Percentiles rank a stretch among this genome's conserved stretches.
Conservation (phyloP, 2,888 invertebrate species). For the Caenorhabditis imperialis region DNA sequence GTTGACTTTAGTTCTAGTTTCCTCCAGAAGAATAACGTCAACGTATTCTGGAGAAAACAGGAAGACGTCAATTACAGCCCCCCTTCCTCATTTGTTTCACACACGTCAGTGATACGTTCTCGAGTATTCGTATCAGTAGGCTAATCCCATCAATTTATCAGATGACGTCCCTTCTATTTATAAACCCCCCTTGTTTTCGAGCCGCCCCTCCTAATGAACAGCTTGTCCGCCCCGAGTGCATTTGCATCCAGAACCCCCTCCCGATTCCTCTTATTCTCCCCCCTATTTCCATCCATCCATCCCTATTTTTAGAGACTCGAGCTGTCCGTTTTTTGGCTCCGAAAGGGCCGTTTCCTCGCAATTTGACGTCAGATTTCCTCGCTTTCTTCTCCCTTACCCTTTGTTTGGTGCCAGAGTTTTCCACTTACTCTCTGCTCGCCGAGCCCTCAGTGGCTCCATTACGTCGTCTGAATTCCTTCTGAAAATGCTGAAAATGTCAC, state of each 20-base stretch:
- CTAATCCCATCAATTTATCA: constrained; percentile 32
- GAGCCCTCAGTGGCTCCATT: no score
- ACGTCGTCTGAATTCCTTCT: no score
- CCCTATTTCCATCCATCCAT: background rate
- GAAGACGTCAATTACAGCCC: constrained; percentile 7
- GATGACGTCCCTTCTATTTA: background rate
- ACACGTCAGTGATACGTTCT: background rate
- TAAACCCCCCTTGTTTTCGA: constrained; percentile 7
- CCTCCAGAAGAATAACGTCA: no score
- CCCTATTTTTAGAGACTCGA: constrained; percentile 20
- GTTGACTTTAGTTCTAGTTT: constrained; percentile 16
- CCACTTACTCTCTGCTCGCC: no score
- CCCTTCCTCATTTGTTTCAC: background rate
- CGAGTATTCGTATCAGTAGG: constrained; percentile 3
- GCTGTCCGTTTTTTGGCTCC: constrained; percentile 1
- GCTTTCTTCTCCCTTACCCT: background rate
- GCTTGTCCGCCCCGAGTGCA: constrained; percentile 22
- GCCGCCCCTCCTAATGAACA: constrained; percentile 23
- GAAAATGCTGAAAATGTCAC: no score
- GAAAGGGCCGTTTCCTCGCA: background rate
- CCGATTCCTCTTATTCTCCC: constrained; percentile 4
- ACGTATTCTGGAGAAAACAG: no score
- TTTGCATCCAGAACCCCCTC: constrained; percentile 29
- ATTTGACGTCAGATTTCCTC: constrained; percentile 26
- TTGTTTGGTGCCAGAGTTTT: no score